Conservation (phyloP, 2,113 vertebrate species). For the Gnathochromis pfefferi region DNA sequence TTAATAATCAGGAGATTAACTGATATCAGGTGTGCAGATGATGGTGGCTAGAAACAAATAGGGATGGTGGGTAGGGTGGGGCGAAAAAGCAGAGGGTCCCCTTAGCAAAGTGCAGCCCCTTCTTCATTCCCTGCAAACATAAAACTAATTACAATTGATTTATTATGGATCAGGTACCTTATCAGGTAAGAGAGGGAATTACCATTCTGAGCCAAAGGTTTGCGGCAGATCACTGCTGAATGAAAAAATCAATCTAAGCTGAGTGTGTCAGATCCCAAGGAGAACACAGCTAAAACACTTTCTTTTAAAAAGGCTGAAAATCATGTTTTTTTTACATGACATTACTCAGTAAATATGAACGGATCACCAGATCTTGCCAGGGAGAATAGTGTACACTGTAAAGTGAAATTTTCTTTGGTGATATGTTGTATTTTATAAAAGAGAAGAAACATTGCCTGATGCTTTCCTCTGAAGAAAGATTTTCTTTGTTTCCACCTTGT, state of each 20-base stretch:
- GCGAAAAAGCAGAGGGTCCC: background rate
- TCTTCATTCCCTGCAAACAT: conserved; percentile 24
- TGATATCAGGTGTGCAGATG: conserved; percentile 54
- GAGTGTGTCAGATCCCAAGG: conserved; percentile 72
- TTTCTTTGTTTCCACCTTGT: background rate
- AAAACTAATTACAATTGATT: conserved; percentile 97
- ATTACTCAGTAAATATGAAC: background rate
- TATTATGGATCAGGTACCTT: conserved; percentile 90
- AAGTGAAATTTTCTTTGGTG: background rate
- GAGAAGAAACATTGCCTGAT: background rate
- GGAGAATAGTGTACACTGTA: background rate
- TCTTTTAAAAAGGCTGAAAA: background rate
- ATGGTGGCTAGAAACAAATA: conserved; percentile 32
- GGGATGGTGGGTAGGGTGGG: background rate
- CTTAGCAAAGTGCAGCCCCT: conserved; percentile 20
- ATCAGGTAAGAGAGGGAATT: conserved; percentile 88
- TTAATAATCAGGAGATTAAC: conserved; percentile 55
- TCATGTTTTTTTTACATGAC: background rate
- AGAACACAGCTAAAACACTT: background rate
- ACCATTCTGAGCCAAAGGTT: conserved; percentile 80
- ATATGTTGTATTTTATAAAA: background rate
- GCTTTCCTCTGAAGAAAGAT: background rate
- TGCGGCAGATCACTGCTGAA: conserved; percentile 80
- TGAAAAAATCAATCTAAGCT: conserved; percentile 87
- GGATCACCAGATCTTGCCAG: background rate